Base-by-base conservation (phyloP, 2,113 vertebrate genomes). In the Poicephalus gulielmi region DNA sequence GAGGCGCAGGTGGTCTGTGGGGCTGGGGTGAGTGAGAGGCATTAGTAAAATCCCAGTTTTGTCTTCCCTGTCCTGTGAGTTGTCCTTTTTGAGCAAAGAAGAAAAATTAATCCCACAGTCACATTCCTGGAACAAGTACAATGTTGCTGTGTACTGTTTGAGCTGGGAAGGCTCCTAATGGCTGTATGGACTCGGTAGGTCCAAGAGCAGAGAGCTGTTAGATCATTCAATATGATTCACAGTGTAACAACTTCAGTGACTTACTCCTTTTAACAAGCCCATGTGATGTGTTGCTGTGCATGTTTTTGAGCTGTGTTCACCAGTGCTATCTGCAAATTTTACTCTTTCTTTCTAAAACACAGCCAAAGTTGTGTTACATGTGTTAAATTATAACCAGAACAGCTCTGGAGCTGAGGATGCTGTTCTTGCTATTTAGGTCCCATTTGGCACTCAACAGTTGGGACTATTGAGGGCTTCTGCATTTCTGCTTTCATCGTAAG, bases 101-200 rank as follows among this genome's bases (percentile, higher is more conserved):
- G 25, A 68, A 64, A 41, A 52, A 47, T 9, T 20, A 31, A 85
- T 73, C 35, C 35, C 4, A 2, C 0, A 0, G 20, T 85, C 39
- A 24, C 14, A 3, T 91, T 87, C 11, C 17, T 93, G 52, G 39
- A 80, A 88, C 11, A 80, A 55, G 28, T 77, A 35, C 17, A 57
- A 3, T 23, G 10, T 77, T 87, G 52, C 62, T 82, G 59, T 71
- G 14, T 78, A 23, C 7, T 68, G 15, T 49, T 87, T 43, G 39
- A 60, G 33, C 27, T 60, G 44, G 30, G 33, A 73, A 30, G 44
- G 27, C 24, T 83, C 39, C 37, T 71, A 60, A 9, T 35, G 43
- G 18, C 33, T 75, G 9, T 41, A 33, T 57, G 64, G 31, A 60
- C 25, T 89, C 19, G 7, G 13, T 13, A 87, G 8, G 25, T 76